Base-by-base conservation (phyloP, 1,140 invertebrate genomes). In the Medauroidea extradentata region DNA sequence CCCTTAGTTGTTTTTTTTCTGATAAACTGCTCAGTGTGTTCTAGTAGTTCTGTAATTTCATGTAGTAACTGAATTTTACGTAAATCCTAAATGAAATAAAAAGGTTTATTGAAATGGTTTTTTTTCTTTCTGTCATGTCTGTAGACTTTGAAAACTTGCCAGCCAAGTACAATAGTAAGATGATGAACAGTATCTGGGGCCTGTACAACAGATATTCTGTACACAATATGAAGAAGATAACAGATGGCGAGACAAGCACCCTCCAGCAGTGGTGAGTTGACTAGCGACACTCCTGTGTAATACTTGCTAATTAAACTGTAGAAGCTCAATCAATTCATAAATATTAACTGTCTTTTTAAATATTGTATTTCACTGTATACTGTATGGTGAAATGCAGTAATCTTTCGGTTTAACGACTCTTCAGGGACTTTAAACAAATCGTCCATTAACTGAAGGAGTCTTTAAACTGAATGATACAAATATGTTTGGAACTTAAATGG, bases 171-270 rank as follows among this genome's bases (percentile, higher is more conserved):
- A 92, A 87, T 73, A 87, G 85, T 71, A 92, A 92, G 70, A 68
- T 91, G 64, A 93, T 93, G 91, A 92, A 92, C 71, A 90, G 88
- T 69, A 91, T 93, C 71, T 93, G 91, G 91, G 90, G 90, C 9
- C 74, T 88, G 51, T 93, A 93, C 78, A 93, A 93, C 71, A 83
- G 86, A 43, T 91, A 91, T 69, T 91, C 90, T 1, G 86, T 89
- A 2, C 88, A 91, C 67, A 91, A 91, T 71, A 86, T 92, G 61
- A 90, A 91, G 75, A 88, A 89, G 68, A 84, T 87, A 66, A 85
- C 84, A 63, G 86, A 88, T 67, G 81, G 53, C 19, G 53, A 39
- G 21, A 46, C 4, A 5, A 46, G 18, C 18, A 19, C 44, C 5
- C 5, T 46, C 18, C 18, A 25, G 44, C 18, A 46, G 44, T 25